phyloP scores from a whole-genome alignment of 2,797 vertebrate species.

The Columba guinea region DNA sequence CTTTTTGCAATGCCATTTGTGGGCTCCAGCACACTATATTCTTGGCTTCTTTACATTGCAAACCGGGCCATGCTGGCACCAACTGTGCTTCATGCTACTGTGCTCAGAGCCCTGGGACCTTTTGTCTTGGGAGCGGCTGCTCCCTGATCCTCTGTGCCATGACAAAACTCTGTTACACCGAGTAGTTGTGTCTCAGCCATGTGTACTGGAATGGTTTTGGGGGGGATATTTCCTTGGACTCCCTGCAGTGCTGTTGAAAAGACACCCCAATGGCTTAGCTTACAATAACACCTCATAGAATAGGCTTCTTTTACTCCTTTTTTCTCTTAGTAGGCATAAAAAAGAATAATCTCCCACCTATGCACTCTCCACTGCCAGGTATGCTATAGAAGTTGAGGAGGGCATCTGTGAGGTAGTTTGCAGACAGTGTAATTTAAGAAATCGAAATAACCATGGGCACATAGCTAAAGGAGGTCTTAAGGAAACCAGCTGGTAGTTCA shows the following conservation, averaged over 20 bases:
- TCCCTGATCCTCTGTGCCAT: background rate
- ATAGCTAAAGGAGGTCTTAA: background rate
- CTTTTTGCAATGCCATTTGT: background rate
- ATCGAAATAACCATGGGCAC: rapidly evolving
- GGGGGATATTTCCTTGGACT: background rate
- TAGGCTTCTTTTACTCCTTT: background rate
- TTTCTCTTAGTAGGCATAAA: background rate
- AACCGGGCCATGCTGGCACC: background rate
- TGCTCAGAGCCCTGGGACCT: background rate
- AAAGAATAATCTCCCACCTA: background rate
- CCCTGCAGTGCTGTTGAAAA: background rate
- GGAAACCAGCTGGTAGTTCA: background rate
- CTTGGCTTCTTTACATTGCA: background rate
- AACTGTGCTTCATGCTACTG: background rate
- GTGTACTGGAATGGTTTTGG: background rate
- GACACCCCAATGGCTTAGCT: background rate
- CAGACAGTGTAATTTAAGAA: background rate
- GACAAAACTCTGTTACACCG: background rate
- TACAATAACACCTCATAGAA: background rate
- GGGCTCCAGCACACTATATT: background rate
- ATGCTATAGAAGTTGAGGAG: background rate
- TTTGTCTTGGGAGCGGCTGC: background rate
- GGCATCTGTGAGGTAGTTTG: background rate
- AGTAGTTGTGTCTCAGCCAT: background rate
- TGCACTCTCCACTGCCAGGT: background rate